phyloP scores from a whole-genome alignment of 2,113 vertebrate genomes.

The Takifugu bimaculatus region DNA sequence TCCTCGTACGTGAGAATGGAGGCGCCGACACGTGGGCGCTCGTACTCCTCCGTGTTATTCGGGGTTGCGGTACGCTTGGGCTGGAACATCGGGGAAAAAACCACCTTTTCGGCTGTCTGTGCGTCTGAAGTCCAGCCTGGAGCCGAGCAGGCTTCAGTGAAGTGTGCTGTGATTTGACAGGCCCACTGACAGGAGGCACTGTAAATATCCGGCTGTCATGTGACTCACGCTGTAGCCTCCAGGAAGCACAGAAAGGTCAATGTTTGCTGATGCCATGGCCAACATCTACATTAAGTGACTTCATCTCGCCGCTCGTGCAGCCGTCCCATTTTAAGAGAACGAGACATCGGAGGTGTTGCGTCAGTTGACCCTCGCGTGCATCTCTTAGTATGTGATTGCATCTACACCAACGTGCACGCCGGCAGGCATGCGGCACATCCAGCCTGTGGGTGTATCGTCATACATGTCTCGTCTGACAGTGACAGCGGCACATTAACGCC shows the following conservation, averaged over 20 bases:
- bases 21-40: conserved; percentile 16
- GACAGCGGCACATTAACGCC: conserved; percentile 38
- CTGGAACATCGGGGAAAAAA: conserved; percentile 36
- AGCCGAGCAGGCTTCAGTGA: conserved; percentile 56
- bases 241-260: conserved; percentile 71
- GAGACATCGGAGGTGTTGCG: conserved; percentile 56
- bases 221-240: conserved; percentile 67
- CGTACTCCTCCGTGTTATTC: conserved; percentile 28
- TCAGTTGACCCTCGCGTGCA: conserved; percentile 11
- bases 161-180: conserved; percentile 73
- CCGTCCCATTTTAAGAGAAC: conserved; percentile 45
- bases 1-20: conserved; percentile 8
- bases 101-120: conserved; percentile 57
- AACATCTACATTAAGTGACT: conserved; percentile 69
- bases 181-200: conserved; percentile 69
- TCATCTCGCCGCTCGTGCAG: conserved; percentile 56
- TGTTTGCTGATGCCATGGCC: conserved; percentile 70
- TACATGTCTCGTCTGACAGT: conserved; percentile 43
- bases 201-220: conserved; percentile 69
- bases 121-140: conserved; percentile 49
- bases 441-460: conserved; percentile 48
- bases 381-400: not conserved
- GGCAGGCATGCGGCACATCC: not conserved
- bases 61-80: conserved; percentile 14
- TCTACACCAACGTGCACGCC: not conserved